Conservation (phyloP, 2,113 vertebrate genomes). For the Rhinopithecus roxellana region DNA sequence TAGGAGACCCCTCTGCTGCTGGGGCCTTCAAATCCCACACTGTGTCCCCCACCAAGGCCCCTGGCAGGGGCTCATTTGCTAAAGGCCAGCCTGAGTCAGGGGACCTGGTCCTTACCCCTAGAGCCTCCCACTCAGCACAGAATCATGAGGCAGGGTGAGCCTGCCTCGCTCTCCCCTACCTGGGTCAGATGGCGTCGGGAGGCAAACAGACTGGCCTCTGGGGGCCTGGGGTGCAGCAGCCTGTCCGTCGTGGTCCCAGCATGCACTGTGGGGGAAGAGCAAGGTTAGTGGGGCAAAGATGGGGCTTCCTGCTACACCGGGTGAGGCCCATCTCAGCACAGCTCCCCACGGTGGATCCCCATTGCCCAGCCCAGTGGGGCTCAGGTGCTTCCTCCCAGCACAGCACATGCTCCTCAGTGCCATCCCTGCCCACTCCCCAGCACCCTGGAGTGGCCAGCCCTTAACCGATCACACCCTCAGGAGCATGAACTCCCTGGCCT, state of each 20-base stretch:
- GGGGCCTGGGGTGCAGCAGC: conserved; percentile 56
- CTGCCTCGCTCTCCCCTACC: conserved; percentile 70
- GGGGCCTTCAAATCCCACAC: neutral
- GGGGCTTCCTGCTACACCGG: neutral
- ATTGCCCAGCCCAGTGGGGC: neutral
- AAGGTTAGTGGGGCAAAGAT: neutral
- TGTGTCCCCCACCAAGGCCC: rapidly evolving
- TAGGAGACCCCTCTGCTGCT: neutral
- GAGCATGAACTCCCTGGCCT: neutral
- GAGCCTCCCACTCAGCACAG: neutral
- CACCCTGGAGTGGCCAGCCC: neutral
- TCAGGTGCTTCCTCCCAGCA: neutral
- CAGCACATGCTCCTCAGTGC: neutral
- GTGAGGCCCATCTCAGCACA: neutral
- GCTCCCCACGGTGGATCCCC: neutral
- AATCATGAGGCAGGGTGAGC: neutral
- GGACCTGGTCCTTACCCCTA: neutral
- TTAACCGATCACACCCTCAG: neutral
- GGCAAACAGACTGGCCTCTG: conserved; percentile 68
- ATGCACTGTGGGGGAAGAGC: conserved; percentile 77
- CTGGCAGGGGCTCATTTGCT: neutral
- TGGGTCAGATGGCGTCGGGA: conserved; percentile 78
- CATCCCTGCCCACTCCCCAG: neutral
- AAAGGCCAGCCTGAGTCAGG: neutral
- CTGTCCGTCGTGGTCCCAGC: conserved; percentile 71